Conservation (phyloP, 2,797 vertebrate genomes). For the Trachops cirrhosus region DNA sequence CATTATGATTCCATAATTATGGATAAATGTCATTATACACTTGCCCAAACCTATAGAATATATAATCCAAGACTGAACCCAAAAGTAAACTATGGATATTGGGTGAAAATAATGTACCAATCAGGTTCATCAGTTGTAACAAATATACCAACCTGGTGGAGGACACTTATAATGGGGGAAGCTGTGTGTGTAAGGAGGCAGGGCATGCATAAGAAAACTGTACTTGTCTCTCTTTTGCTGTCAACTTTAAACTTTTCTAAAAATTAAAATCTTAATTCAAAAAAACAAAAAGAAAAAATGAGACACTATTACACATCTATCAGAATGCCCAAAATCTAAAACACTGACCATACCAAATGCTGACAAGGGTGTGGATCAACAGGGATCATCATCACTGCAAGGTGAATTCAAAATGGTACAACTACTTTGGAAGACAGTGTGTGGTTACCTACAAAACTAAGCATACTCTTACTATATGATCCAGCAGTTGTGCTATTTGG, state of each 20-base stretch:
- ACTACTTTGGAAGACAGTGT: background rate
- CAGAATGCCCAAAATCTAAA: background rate
- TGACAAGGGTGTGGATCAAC: background rate
- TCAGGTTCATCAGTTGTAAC: background rate
- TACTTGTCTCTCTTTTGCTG: background rate
- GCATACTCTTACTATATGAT: background rate
- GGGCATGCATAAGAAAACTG: background rate
- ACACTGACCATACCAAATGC: background rate
- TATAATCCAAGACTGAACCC: background rate
- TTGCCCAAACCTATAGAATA: background rate
- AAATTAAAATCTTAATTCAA: background rate
- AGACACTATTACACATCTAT: background rate
- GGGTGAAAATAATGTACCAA: background rate
- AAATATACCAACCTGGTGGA: background rate
- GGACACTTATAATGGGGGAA: background rate
- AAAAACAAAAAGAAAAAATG: background rate
- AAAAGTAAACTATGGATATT: background rate
- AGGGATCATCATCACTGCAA: background rate
- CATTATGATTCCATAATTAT: background rate
- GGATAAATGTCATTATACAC: background rate
- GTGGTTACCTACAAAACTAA: background rate
- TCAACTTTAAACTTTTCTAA: background rate
- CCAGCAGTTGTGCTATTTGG: background rate
- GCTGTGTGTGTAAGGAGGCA: background rate
- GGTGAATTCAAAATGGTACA: background rate